Percentiles rank a stretch among this genome's conserved stretches.
phyloP scores from a whole-genome alignment of 1,140 invertebrate genomes.

The Macrosteles quadrilineatus region DNA sequence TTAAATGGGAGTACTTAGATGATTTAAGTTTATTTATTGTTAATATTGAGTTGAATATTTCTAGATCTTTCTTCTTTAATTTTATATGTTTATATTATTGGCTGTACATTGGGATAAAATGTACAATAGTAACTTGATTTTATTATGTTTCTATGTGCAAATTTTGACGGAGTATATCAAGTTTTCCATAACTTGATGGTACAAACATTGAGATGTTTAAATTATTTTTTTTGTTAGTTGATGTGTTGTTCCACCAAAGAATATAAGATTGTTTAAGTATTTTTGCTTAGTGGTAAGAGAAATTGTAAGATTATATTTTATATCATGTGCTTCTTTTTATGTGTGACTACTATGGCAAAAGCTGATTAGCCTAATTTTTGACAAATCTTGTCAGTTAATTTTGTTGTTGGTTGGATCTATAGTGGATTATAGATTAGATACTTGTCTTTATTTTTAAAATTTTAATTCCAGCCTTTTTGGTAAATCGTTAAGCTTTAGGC shows the following conservation, averaged over 20 bases:
- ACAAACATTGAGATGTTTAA: background rate
- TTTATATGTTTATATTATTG: too few species aligned
- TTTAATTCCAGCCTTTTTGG: too few species aligned
- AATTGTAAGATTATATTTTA: background rate
- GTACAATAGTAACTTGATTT: too few species aligned
- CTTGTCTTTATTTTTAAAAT: background rate
- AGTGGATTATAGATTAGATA: too few species aligned
- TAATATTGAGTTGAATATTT: too few species aligned
- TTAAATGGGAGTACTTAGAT: slow-evolving; percentile 19
- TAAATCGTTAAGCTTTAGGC: too few species aligned
- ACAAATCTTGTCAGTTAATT: background rate
- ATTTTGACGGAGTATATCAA: too few species aligned
- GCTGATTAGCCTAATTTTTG: background rate
- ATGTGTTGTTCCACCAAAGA: background rate
- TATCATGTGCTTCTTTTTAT: background rate
- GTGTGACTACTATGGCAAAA: background rate
- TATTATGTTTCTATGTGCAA: too few species aligned
- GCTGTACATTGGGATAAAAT: too few species aligned
- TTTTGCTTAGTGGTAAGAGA: background rate
- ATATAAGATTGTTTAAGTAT: slow-evolving; percentile 3
- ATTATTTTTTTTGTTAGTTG: background rate
- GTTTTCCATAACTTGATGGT: too few species aligned
- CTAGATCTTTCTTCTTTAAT: too few species aligned
- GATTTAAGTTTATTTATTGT: background rate
- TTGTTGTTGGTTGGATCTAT: background rate